Evolutionary conservation across 2,888 invertebrate genomes (phyloP).

Genomic region (Hesperia comma): DNA sequence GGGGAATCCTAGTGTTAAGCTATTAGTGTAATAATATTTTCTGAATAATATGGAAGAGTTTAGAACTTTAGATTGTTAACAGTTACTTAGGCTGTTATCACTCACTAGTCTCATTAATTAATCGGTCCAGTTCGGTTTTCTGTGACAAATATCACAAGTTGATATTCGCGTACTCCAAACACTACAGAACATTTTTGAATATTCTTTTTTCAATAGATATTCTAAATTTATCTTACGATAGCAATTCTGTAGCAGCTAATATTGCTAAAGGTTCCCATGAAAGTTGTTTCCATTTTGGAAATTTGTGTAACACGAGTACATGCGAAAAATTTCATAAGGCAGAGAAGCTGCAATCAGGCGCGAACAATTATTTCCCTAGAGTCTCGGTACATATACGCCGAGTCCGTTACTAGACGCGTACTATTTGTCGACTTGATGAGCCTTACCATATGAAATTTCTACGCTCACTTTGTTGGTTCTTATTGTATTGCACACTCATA

Average conservation of each 20-base stretch:
- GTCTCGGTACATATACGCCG: conserved; percentile 73
- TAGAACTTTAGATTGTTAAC: too few relatives aligned
- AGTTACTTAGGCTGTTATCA: too few relatives aligned
- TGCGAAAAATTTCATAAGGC: conserved; percentile 37
- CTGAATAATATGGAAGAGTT: too few relatives aligned
- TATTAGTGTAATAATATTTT: too few relatives aligned
- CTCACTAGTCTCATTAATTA: too few relatives aligned
- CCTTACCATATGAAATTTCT: conserved; percentile 52
- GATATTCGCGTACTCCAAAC: too few relatives aligned
- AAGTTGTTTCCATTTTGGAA: conserved; percentile 26
- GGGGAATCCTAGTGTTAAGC: too few relatives aligned
- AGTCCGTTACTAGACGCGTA: conserved; percentile 68
- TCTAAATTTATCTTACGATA: background rate
- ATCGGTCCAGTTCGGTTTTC: too few relatives aligned
- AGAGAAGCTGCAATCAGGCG: conserved; percentile 69
- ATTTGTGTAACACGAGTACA: conserved; percentile 28
- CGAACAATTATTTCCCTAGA: conserved; percentile 77
- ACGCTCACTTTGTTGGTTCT: conserved; percentile 35
- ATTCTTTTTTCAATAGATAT: background rate
- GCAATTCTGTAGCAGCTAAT: conserved; percentile 21
- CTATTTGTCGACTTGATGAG: conserved; percentile 75
- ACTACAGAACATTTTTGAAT: background rate
- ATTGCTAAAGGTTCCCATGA: conserved; percentile 18
- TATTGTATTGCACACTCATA: conserved; percentile 28
- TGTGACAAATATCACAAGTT: too few relatives aligned